phyloP scores from a whole-genome alignment of 1,140 invertebrate genomes.

The Bombus cullumanus region DNA sequence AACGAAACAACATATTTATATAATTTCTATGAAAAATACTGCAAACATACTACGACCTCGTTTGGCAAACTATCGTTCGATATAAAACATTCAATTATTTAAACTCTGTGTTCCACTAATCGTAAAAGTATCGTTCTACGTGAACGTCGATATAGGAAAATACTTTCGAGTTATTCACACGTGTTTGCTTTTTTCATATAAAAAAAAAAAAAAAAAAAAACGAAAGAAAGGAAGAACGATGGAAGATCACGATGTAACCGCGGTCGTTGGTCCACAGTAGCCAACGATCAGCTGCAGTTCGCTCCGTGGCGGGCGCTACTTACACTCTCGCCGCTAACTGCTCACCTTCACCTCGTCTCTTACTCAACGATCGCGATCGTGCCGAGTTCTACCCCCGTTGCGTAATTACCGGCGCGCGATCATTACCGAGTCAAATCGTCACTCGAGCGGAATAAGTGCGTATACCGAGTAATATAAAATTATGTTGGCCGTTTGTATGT shows the following conservation, averaged over 20 bases:
- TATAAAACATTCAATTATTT: not conserved
- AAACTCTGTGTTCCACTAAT: not conserved
- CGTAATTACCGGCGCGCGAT: slow-evolving; percentile 63
- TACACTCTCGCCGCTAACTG: slow-evolving; percentile 56
- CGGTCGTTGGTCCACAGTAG: slow-evolving; percentile 64
- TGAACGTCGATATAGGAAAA: not conserved
- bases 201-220: not conserved
- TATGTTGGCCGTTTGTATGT: not conserved
- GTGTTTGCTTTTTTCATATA: not conserved
- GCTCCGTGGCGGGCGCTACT: slow-evolving; percentile 36
- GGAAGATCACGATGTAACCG: slow-evolving; percentile 31
- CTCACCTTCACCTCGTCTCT: slow-evolving; percentile 73
- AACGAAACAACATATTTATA: not conserved
- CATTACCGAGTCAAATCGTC: slow-evolving; percentile 70
- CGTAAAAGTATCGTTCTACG: not conserved
- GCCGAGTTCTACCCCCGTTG: slow-evolving; percentile 67
- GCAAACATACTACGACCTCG: not conserved
- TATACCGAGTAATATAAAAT: slow-evolving; percentile 41
- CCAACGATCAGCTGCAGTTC: slow-evolving; percentile 56
- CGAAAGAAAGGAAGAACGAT: not conserved
- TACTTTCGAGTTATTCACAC: not conserved
- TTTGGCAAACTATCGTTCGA: not conserved
- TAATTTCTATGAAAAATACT: not conserved
- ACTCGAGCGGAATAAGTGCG: slow-evolving; percentile 71
- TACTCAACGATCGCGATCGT: slow-evolving; percentile 69